These are phyloP conservation scores for Drosophila truncata DNA, from an alignment of 1,140 invertebrate species.

Conservation along the genomic window DNA sequence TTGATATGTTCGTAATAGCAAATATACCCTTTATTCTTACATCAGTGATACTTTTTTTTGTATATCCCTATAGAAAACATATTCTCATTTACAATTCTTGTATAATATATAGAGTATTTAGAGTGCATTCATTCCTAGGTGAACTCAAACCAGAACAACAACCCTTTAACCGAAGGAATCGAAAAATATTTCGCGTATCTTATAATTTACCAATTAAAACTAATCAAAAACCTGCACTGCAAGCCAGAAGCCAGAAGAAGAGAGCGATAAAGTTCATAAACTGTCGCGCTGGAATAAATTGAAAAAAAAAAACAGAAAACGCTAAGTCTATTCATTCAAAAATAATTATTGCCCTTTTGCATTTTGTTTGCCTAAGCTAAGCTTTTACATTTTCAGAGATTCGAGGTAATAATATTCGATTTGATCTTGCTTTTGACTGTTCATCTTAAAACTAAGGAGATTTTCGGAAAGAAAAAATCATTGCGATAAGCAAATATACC, in stretches of 20 bases:
- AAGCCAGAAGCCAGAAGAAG: neutral
- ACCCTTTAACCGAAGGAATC: neutral
- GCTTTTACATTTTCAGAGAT: conserved; percentile 18
- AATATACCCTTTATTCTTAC: conserved; percentile 12
- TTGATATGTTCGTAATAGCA: conserved; percentile 1
- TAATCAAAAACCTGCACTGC: conserved; percentile 4
- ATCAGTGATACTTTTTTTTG: conserved; percentile 2
- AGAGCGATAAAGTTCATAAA: neutral
- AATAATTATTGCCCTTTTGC: conserved; percentile 8
- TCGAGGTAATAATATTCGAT: conserved; percentile 15
- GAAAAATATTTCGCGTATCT: neutral
- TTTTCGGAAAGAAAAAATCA: conserved; percentile 15
- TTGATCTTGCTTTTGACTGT: conserved; percentile 11
- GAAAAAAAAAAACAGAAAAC: neutral
- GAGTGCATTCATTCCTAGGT: neutral
- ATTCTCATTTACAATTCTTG: conserved; percentile 9
- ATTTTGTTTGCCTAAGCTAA: conserved; percentile 1
- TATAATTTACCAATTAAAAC: neutral
- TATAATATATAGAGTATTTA: conserved; percentile 3
- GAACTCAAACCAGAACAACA: neutral
- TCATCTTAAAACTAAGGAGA: conserved; percentile 34
- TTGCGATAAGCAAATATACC: conserved; percentile 3
- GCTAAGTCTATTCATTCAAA: conserved; percentile 7
- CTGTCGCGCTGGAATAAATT: neutral
- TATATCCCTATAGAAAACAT: conserved; percentile 12